Percentiles rank a stretch among this genome's conserved stretches.
Conservation (phyloP, 2,113 vertebrate species). For the Etheostoma cragini region DNA sequence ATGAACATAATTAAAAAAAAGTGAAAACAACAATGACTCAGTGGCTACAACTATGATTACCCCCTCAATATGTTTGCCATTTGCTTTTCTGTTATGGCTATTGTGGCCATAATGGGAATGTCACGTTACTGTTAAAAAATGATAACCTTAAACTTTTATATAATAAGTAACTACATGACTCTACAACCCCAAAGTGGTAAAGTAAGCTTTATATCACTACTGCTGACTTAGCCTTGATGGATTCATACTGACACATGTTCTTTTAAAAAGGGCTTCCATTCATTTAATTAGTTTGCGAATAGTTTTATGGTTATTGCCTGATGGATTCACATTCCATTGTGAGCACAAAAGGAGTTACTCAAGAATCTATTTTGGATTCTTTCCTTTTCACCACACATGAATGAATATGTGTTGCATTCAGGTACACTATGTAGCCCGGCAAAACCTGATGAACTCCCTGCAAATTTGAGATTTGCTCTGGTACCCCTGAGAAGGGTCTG, state of each 20-base stretch:
- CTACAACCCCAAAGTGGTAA: no score
- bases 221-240: not conserved
- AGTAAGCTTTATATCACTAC: not conserved
- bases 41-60: not conserved
- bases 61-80: not conserved
- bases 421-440: not conserved
- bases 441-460: no score
- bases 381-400: not conserved
- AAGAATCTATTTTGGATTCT: not conserved
- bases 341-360: not conserved
- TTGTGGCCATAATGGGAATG: not conserved
- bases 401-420: not conserved
- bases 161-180: no score
- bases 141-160: no score
- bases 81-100: not conserved
- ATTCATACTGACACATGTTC: not conserved
- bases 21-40: not conserved
- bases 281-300: not conserved
- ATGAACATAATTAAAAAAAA: constrained; percentile 9
- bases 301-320: not conserved
- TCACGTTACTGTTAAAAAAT: not conserved
- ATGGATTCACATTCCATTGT: not conserved
- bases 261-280: not conserved
- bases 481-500: no score
- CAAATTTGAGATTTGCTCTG: no score